Evolutionary conservation across 2,113 vertebrate genomes (phyloP).

Genomic region (Microtus ochrogaster): DNA sequence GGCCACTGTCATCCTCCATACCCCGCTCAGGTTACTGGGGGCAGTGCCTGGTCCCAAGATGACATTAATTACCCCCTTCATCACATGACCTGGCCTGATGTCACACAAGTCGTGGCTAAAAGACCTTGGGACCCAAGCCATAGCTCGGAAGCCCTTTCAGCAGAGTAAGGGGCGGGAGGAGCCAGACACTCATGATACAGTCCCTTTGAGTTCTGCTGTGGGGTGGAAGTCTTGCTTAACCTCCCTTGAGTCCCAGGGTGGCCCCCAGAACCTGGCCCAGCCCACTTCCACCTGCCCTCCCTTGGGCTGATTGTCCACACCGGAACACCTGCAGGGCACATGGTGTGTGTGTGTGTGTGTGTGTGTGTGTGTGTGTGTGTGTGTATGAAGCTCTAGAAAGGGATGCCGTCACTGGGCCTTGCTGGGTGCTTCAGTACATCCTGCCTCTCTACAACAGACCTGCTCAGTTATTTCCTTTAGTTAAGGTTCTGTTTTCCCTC

Average conservation of each 20-base stretch:
- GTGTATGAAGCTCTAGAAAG: background rate
- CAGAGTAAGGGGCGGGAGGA: background rate
- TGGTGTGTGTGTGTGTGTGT: too few species aligned
- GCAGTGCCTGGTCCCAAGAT: background rate
- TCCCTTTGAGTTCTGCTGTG: background rate
- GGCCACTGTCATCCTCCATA: background rate
- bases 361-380: too few species aligned
- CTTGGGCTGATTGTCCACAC: too few species aligned
- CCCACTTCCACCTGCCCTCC: background rate
- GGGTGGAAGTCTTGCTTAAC: background rate
- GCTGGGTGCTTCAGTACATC: background rate
- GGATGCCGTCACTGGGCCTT: background rate
- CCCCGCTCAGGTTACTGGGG: background rate
- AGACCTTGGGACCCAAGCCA: background rate
- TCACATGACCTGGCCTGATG: background rate
- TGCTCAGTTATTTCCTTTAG: slow-evolving; percentile 61
- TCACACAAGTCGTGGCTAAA: background rate
- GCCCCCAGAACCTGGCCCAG: background rate
- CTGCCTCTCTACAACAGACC: slow-evolving; percentile 45
- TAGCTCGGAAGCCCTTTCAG: background rate
- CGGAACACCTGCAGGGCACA: background rate
- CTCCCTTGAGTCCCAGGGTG: background rate
- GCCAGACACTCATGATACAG: background rate
- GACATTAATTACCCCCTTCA: background rate
- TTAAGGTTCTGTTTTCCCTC: slow-evolving; percentile 76